These are phyloP conservation scores for Diabrotica virgifera DNA, from an alignment of 1,140 invertebrate genomes.

Conservation along the genomic window DNA sequence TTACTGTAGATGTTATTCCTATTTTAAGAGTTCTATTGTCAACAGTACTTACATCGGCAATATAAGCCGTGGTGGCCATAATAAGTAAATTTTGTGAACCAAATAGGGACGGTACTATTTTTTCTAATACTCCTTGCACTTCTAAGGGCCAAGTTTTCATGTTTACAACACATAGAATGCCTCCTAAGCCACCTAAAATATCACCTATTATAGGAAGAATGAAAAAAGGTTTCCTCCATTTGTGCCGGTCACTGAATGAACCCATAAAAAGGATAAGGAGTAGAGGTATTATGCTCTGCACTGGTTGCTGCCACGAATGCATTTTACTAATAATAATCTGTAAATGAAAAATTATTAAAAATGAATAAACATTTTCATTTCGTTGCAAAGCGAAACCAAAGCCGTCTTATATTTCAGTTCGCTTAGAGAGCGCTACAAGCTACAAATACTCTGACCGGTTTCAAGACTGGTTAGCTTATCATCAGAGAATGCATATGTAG, in stretches of 20 bases:
- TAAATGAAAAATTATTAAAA: neutral
- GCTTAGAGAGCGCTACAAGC: no score
- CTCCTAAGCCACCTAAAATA: slow-evolving; percentile 48
- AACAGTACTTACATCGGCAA: slow-evolving; percentile 55
- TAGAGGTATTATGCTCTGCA: slow-evolving; percentile 47
- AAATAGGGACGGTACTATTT: slow-evolving; percentile 54
- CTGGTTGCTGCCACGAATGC: slow-evolving; percentile 40
- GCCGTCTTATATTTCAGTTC: no score
- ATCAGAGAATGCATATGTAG: no score
- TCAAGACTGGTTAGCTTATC: no score
- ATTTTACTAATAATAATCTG: slow-evolving; percentile 35
- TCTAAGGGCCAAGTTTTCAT: slow-evolving; percentile 53
- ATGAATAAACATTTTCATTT: no score
- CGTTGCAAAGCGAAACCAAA: no score
- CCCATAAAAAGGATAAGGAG: slow-evolving; percentile 60
- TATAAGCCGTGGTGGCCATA: slow-evolving; percentile 58
- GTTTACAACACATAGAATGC: slow-evolving; percentile 54
- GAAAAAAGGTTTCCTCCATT: slow-evolving; percentile 45
- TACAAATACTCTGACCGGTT: no score
- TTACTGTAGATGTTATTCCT: slow-evolving; percentile 54
- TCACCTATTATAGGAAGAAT: slow-evolving; percentile 34
- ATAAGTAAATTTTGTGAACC: slow-evolving; percentile 55
- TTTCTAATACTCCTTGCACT: slow-evolving; percentile 55
- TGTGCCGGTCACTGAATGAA: slow-evolving; percentile 59
- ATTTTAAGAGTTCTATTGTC: slow-evolving; percentile 55